These are phyloP conservation scores for Agapornis roseicollis DNA, from an alignment of 2,113 vertebrate genomes.

Conservation along the genomic window DNA sequence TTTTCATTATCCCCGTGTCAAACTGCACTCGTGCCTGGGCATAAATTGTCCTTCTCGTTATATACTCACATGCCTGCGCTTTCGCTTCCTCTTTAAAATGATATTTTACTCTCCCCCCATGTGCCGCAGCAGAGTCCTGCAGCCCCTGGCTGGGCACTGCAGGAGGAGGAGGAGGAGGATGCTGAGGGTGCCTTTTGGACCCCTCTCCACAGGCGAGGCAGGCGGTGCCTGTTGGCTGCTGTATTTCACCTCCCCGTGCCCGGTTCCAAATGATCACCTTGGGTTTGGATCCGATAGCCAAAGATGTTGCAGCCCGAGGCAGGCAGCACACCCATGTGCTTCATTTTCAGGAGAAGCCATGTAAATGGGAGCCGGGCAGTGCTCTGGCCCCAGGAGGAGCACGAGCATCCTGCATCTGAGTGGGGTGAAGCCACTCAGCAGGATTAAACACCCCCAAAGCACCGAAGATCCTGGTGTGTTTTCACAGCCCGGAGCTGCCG, in stretches of 20 bases:
- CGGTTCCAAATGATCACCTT: not conserved
- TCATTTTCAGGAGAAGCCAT: not conserved
- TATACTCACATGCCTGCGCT: constrained; percentile 80
- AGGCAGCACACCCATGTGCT: fast-evolving
- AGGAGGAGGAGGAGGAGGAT: not conserved
- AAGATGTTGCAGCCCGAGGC: not conserved
- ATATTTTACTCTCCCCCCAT: constrained; percentile 72
- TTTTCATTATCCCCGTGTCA: constrained; percentile 99
- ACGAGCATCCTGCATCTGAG: not conserved
- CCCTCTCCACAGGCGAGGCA: not conserved
- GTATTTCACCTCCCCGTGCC: fast-evolving
- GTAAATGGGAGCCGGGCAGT: fast-evolving
- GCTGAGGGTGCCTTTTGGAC: fast-evolving
- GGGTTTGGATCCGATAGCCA: not conserved
- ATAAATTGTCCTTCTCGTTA: constrained; percentile 99
- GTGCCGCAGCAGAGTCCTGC: not conserved
- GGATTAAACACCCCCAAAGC: not conserved
- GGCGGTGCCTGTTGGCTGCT: fast-evolving
- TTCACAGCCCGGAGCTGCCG: not conserved
- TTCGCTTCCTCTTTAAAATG: constrained; percentile 76
- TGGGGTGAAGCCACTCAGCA: not conserved
- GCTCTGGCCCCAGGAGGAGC: not conserved
- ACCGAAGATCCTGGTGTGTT: fast-evolving
- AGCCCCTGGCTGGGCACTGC: not conserved
- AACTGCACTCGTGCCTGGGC: constrained; percentile 90